Evolutionary conservation across 2,113 vertebrate genomes (phyloP), one percentile per base, ranked within the genome.

Genomic region (Naja naja): DNA sequence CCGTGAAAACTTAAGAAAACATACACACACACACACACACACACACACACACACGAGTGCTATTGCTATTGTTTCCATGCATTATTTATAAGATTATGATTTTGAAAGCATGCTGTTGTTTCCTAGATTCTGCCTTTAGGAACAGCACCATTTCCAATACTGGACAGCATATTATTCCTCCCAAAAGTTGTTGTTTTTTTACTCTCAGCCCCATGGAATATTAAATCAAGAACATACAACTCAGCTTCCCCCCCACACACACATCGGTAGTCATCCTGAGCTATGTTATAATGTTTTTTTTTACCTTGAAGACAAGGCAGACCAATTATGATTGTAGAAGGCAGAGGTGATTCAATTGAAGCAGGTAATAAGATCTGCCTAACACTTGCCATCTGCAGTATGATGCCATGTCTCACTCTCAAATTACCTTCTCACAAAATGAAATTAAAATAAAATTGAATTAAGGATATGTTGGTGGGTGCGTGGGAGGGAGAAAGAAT

Each of bases 371-470:
- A 96, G 89, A 96, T 93, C 91, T 94, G 89, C 54, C 85, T 90
- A 94, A 92, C 88, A 34, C 92, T 94, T 94, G 43, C 93, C 92
- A 92, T 94, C 94, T 95, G 86, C 94, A 91, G 0, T 0, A 20
- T 88, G 93, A 93, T 95, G 93, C 93, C 89, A 95, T 89, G 93
- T 88, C 3, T 94, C 54, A 14, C 52, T 91, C 94, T 94, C 90
- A 94, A 93, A 96, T 96, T 94, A 93, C 49, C 88, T 85, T 95
- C 92, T 93, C 12, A 47, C 92, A 53, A 81, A 94, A 94, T 91
- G 93, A 92, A 93, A 95, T 96, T 94, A 94, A 96, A 95, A 54
- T 34, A 92, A 96, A 95, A 96, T 95, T 93, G 88, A 95, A 94
- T 95, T 89, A 94, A 47, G 92, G 90, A 0, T 94, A 14, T 53